These are phyloP conservation scores for Limnodromus scolopaceus DNA, from an alignment of 2,797 vertebrate species.

Conservation along the genomic window DNA sequence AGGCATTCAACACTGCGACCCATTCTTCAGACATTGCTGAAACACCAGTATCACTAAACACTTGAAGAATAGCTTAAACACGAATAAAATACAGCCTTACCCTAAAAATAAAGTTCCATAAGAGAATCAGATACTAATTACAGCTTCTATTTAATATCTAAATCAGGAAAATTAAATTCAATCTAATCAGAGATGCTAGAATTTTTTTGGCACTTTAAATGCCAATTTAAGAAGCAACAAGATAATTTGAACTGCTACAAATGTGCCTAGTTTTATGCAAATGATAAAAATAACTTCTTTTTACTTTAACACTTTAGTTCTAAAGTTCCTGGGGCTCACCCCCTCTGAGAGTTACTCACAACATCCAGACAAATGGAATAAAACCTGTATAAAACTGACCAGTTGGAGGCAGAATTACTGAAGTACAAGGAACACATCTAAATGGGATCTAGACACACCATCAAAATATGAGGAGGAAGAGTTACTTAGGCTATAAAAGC, in stretches of 20 bases:
- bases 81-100: neutral
- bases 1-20: neutral
- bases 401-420: neutral
- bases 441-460: neutral
- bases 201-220: constrained; percentile 56
- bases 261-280: constrained; percentile 50
- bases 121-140: constrained; percentile 62
- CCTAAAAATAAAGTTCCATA: constrained; percentile 67
- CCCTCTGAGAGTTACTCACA: neutral
- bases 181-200: constrained; percentile 63
- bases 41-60: constrained; percentile 3
- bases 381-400: neutral
- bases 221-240: constrained; percentile 47
- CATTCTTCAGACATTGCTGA: neutral
- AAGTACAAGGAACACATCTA: neutral
- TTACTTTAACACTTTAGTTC: neutral
- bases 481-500: neutral
- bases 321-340: neutral
- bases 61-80: constrained; percentile 8
- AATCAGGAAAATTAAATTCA: constrained; percentile 69
- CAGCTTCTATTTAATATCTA: constrained; percentile 58
- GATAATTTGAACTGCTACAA: constrained; percentile 42
- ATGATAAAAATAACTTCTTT: constrained; percentile 6
- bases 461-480: neutral
- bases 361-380: neutral